Evolutionary conservation across 1,140 invertebrate species (phyloP).

Genomic region (Oryzaephilus surinamensis): DNA sequence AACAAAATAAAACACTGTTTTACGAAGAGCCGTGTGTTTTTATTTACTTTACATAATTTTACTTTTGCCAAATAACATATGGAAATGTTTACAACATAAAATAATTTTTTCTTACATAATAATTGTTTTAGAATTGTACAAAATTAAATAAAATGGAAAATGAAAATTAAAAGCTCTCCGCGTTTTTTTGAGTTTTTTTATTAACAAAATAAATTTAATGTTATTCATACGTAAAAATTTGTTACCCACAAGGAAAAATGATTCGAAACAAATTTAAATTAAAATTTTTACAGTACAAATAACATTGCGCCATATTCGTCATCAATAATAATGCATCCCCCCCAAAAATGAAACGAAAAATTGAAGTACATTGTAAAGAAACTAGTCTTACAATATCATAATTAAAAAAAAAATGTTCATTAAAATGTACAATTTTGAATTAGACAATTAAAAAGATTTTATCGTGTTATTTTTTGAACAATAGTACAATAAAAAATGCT

Average conservation of each 20-base stretch:
- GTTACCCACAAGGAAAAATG: conserved; percentile 14
- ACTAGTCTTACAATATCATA: conserved; percentile 3
- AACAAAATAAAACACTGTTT: too few species aligned
- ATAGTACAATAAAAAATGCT: too few species aligned
- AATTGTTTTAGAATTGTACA: too few species aligned
- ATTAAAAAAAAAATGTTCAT: conserved; percentile 7
- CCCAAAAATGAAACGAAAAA: conserved; percentile 9
- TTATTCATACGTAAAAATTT: conserved; percentile 16
- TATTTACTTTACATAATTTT: too few species aligned
- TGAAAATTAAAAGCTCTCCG: conserved; percentile 6
- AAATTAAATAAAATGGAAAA: too few species aligned
- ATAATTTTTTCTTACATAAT: too few species aligned
- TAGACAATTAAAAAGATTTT: not conserved
- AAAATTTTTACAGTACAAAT: conserved; percentile 14
- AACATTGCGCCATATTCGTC: conserved; percentile 9
- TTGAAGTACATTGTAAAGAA: conserved; percentile 5
- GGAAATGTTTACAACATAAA: too few species aligned
- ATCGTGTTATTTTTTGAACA: not conserved
- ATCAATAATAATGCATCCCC: conserved; percentile 11
- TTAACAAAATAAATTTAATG: conserved; percentile 18
- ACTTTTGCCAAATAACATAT: too few species aligned
- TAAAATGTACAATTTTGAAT: conserved; percentile 8
- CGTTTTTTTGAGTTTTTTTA: conserved; percentile 9
- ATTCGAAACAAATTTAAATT: conserved; percentile 10
- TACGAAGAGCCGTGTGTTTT: too few species aligned